Evolutionary conservation across 2,888 invertebrate species (phyloP), one percentile per base, ranked within the genome.

Genomic region (Lucinisca nassula): DNA sequence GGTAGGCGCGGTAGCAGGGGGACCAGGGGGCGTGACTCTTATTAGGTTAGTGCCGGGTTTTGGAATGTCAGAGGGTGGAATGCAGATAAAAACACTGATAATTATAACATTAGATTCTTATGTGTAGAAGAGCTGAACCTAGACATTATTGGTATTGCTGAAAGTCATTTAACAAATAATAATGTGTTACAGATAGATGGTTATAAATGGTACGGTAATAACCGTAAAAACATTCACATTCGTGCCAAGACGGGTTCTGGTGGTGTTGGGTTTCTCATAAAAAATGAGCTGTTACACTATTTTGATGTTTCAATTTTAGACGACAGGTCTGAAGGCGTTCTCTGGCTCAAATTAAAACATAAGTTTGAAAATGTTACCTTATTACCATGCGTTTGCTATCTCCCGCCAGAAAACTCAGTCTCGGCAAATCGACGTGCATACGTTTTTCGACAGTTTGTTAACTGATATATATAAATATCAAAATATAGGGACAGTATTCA

Each of bases 361-460:
- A 40, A 72, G 37, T 35, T 37, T 72, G 61, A 61, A 61, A 72
- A 72, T 24, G n/a, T 72, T 12, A 72, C n/a, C 24, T 37, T 72
- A 12, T n/a, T 72, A 38, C 72, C 75, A 10, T 75, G 75, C 30
- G 75, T 75, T 27, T 75, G 75, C 38, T 75, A 49, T 38, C 75
- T 75, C 6, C 75, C 75, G 8, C 75, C 75, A 27, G 75, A 75
- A 49, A 49, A 49, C 49, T 75, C 75, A n/a, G 27, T 49, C 49
- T 32, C 14, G 75, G 49, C 40, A 21, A 17, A 30, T 32, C 4
- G 75, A 75, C 24, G 75, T 49, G 4, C 8, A 75, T 32, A 27
- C 49, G 32, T 75, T n/a, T 30, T 75, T 27, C 30, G 75, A 75
- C 24, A 17, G 17, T 30, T 30, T 75, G 35, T 38, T 75, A 30